Base-by-base conservation (phyloP, 2,113 vertebrate genomes). In the Oncorhynchus kisutch region DNA sequence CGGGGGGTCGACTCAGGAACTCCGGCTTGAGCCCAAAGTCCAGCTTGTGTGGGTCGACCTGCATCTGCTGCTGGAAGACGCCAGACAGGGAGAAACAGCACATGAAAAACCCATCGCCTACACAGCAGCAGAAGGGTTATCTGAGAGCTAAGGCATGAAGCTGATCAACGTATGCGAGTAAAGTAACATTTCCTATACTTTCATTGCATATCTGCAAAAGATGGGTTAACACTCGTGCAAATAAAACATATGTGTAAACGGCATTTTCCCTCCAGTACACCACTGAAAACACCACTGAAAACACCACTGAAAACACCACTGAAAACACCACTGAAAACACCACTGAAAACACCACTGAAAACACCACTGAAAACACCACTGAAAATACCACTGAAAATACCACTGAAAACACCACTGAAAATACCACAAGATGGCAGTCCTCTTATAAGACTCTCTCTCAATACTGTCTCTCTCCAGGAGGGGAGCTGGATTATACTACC, bases 21-120 rank as follows among this genome's bases (percentile, higher is more conserved):
- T 99, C 97, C 0, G 96, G 96, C 87, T 99, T 99, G 90, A 99
- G 91, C 76, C 97, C 97, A 0, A 99, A 99, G 93, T 99, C 97
- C 87, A 99, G 92, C 88, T 99, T 99, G 91, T 99, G 97, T 7
- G 97, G 97, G 88, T 99, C 97, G 62, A 96, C 95, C 91, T 99
- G 97, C 96, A 99, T 96, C 94, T 99, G 97, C 93, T 99, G 98
- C 97, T 99, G 87, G 81, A 95, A 93, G 85, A 84, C 18, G 85
- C 31, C 79, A 93, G 49, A 85, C 5, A 34, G 16, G 77, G 65
- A 82, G 5, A 87, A 73, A 89, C 74, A 78, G 76, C 57, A 69
- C 79, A 83, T 88, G 78, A 87, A 83, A 91, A 79, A 85, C 65
- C 24, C 20, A 2, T 11, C 20, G 9, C 64, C 27, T 1, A 18